These are phyloP conservation scores for Sebastes cheni DNA, from an alignment of 2,797 vertebrate species.

Conservation along the genomic window DNA sequence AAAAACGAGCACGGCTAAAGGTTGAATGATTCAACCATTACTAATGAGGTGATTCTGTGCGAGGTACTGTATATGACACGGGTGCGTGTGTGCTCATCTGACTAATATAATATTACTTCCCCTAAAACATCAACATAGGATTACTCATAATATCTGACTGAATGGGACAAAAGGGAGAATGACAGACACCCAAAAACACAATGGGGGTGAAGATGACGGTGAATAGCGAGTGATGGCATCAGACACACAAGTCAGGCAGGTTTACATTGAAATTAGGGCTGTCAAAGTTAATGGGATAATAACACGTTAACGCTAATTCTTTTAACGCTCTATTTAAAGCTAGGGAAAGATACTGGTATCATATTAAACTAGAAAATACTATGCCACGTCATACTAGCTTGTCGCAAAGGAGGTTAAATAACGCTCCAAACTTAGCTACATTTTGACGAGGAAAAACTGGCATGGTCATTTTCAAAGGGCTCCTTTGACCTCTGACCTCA, in stretches of 20 bases:
- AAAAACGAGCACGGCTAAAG: neutral
- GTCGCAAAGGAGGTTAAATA: too few species aligned
- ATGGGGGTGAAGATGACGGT: neutral
- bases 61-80: neutral
- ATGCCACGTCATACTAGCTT: too few species aligned
- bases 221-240: neutral
- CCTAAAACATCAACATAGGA: conserved; percentile 11
- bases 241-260: neutral
- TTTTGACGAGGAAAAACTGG: too few species aligned
- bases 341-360: too few species aligned
- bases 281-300: too few species aligned
- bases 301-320: too few species aligned
- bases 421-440: too few species aligned
- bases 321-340: too few species aligned
- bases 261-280: neutral
- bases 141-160: conserved; percentile 37
- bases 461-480: too few species aligned
- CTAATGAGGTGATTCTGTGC: neutral
- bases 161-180: neutral
- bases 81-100: neutral
- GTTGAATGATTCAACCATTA: conserved; percentile 16
- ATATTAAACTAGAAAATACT: too few species aligned
- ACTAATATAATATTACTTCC: conserved; percentile 24
- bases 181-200: neutral
- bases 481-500: too few species aligned